A percentile compares a stretch with the other conserved stretches of the same genome.
Conservation (phyloP, 2,113 vertebrate species). For the Pteruthius melanotis region DNA sequence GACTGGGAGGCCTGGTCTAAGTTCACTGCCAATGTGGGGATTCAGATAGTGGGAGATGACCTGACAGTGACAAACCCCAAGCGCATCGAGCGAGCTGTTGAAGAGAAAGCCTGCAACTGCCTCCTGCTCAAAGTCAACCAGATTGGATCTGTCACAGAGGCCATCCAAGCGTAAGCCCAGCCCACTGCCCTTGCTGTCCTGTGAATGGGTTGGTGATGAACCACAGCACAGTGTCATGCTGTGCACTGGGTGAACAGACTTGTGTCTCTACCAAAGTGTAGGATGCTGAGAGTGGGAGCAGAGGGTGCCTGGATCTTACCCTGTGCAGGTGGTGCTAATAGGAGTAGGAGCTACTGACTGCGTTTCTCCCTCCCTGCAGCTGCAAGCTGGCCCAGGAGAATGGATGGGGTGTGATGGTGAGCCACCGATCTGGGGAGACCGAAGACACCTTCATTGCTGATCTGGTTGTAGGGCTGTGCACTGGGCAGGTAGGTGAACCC, state of each 20-base stretch:
- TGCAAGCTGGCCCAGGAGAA: conserved; percentile 95
- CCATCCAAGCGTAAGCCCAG: conserved; percentile 88
- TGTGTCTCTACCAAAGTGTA: neutral
- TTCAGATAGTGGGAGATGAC: conserved; percentile 92
- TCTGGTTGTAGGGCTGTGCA: conserved; percentile 92
- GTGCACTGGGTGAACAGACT: neutral
- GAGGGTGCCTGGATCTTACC: neutral
- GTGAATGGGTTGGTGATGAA: neutral
- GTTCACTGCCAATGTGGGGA: conserved; percentile 87
- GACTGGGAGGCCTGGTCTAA: conserved; percentile 92
- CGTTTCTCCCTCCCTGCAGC: conserved; percentile 57
- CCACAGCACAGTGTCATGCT: neutral
- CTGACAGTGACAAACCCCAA: conserved; percentile 91
- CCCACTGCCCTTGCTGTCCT: neutral
- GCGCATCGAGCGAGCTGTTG: conserved; percentile 86
- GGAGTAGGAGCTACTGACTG: neutral
- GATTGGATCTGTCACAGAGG: conserved; percentile 89
- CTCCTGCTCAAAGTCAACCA: conserved; percentile 93
- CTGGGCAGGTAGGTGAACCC: conserved; percentile 83
- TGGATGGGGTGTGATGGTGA: conserved; percentile 95
- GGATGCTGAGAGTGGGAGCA: neutral
- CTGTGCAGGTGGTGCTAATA: neutral
- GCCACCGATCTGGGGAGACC: conserved; percentile 91
- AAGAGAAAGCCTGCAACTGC: conserved; percentile 92
- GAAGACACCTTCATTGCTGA: conserved; percentile 95